Percentiles rank a stretch among this genome's conserved stretches.
These are phyloP conservation scores for Mesocricetus auratus DNA, from an alignment of 2,113 vertebrate species.

Conservation along the genomic window DNA sequence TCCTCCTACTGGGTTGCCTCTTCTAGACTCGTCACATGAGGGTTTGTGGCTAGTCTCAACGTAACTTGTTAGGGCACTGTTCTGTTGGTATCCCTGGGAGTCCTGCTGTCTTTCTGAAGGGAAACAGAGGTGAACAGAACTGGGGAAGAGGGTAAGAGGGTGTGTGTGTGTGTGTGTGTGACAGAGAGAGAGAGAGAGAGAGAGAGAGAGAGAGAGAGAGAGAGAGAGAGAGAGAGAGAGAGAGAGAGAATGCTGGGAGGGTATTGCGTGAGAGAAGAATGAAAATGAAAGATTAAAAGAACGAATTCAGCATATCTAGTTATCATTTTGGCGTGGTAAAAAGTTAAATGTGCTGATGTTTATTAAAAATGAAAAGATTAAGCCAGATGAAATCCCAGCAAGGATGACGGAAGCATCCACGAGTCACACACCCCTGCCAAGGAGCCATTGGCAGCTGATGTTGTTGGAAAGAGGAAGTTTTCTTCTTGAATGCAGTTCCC, in stretches of 20 bases:
- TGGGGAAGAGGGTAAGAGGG: background rate
- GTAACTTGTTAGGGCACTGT: background rate
- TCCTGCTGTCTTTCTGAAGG: background rate
- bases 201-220: no score
- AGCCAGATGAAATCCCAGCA: background rate
- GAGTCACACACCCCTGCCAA: background rate
- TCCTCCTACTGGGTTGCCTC: background rate
- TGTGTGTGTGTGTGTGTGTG: no score
- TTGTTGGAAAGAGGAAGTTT: background rate
- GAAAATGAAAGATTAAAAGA: background rate
- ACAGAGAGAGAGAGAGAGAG: no score
- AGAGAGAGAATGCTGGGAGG: no score
- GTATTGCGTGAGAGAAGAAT: background rate
- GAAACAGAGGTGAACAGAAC: background rate
- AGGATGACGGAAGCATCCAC: background rate
- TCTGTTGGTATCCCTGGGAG: background rate
- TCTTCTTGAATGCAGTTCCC: background rate
- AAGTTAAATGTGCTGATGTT: background rate
- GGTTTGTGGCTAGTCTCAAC: background rate
- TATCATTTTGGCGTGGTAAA: background rate
- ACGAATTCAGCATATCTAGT: background rate
- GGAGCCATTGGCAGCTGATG: background rate
- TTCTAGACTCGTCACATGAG: background rate
- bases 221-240: no score
- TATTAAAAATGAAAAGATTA: background rate